Evolutionary conservation across 1,140 invertebrate species (phyloP), one percentile per base, ranked within the genome.

Genomic region (Panagrolaimus sp.): DNA sequence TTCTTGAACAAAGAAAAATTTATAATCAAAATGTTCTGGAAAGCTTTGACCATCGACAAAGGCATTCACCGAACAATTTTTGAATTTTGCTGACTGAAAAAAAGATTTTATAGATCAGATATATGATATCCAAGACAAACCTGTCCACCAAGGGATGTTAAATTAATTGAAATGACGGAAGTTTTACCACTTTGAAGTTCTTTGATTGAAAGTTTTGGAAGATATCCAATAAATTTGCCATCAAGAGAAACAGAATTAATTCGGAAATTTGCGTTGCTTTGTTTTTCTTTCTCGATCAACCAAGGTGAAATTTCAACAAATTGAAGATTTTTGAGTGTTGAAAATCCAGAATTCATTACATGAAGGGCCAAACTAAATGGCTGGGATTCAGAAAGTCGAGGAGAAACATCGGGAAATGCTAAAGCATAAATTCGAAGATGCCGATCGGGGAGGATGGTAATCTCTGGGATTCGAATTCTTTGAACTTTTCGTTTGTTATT

Each of bases 291-390:
- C 28, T 58, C 52, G 0, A 58, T 12, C 8, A 58, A 21, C 8
- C 28, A 21, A 26, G 52, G 52, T 2, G 52, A 12, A 58, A 58
- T 21, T 24, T 12, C 8, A 26, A 28, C 21, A 21, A 58, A 58
- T 4, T 28, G 15, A 1, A 58, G 21, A 21, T 58, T 58, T 8
- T 28, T 58, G 1, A 58, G 17, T n/a, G 21, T 28, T 14, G 52
- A 58, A 28, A 58, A 58, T 58, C 52, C 52, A 21, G 52, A 58
- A 24, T 58, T 58, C 52, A 58, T 58, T 0, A 58, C 52, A 28
- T 58, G 28, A 1, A 58, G 17, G 3, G 52, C 52, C 52, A 58
- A 10, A 10, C 10, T 26, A 24, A 58, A 58, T 1, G 52, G 52
- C 17, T 58, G 52, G 4, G 8, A 5, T 12, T 58, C 1, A 2